phyloP scores from a whole-genome alignment of 53 echinoderm and acorn worm species.

The Stichopus horrens region DNA sequence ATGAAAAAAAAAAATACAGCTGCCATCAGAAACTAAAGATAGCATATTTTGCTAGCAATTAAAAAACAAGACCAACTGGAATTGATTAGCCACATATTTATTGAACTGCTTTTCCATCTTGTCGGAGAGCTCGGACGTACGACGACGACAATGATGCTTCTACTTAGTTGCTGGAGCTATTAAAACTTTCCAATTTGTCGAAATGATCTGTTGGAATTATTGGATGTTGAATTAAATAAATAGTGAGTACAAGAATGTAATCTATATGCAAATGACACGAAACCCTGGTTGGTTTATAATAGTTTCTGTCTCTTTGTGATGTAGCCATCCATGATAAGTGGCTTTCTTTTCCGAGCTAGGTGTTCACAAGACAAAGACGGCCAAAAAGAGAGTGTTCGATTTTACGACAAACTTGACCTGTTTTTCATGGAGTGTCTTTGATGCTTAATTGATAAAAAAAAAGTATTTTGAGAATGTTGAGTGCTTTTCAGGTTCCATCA shows the following conservation, averaged over 20 bases:
- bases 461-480: neutral
- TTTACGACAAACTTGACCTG: conserved; percentile 10
- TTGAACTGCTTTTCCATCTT: conserved; percentile 26
- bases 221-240: conserved; percentile 29
- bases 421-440: neutral
- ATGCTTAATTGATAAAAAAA: neutral
- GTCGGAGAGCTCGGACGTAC: neutral
- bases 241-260: neutral
- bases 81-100: conserved; percentile 21
- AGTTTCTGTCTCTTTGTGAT: neutral
- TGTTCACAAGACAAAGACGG: neutral
- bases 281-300: neutral
- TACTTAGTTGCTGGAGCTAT: neutral
- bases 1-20: neutral
- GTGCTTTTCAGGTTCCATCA: neutral
- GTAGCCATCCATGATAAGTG: conserved; percentile 15
- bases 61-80: conserved; percentile 20
- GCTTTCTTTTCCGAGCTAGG: neutral
- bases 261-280: conserved; percentile 36
- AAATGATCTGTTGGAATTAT: conserved; percentile 15
- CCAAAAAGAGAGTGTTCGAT: neutral
- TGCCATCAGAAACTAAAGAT: neutral
- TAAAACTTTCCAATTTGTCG: conserved; percentile 17
- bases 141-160: no score
- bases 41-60: neutral